Conservation (phyloP, 23 tunicate genomes). For the Styela plicata region DNA sequence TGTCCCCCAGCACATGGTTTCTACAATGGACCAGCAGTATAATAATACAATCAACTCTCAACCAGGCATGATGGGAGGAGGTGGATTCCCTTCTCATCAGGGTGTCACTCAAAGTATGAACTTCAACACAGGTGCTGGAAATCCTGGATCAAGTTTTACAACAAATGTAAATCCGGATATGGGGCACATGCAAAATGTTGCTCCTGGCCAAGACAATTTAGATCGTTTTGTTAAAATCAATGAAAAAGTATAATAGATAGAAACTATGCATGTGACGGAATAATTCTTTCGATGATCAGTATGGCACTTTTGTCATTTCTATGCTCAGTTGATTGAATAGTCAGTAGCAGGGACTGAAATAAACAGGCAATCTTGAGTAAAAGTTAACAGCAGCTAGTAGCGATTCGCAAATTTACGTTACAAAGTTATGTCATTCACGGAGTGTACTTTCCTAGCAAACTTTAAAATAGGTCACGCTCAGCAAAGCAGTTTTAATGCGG, state of each 20-base stretch:
- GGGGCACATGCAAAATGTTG: constrained; percentile 4
- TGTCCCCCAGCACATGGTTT: constrained; percentile 25
- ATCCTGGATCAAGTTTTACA: not conserved
- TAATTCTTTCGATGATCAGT: not conserved
- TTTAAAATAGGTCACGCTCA: too few species aligned
- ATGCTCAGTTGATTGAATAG: too few species aligned
- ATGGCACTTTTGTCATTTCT: not conserved
- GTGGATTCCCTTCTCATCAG: constrained; percentile 9
- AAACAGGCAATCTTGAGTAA: too few species aligned
- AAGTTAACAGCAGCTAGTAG: too few species aligned
- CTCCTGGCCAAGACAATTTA: constrained; percentile 7
- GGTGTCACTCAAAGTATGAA: not conserved
- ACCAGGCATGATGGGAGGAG: constrained; percentile 42
- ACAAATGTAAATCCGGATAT: not conserved
- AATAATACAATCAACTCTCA: constrained; percentile 20
- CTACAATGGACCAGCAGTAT: constrained; percentile 53
- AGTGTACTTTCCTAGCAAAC: too few species aligned
- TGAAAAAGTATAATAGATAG: not conserved
- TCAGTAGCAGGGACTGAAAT: too few species aligned
- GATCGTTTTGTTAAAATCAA: not conserved
- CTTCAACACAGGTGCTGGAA: not conserved
- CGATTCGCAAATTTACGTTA: too few species aligned
- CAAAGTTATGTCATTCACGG: too few species aligned
- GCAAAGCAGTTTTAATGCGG: too few species aligned
- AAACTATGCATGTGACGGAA: not conserved